Evolutionary conservation across 2,797 vertebrate genomes (phyloP).

Genomic region (Muscicapa striata): DNA sequence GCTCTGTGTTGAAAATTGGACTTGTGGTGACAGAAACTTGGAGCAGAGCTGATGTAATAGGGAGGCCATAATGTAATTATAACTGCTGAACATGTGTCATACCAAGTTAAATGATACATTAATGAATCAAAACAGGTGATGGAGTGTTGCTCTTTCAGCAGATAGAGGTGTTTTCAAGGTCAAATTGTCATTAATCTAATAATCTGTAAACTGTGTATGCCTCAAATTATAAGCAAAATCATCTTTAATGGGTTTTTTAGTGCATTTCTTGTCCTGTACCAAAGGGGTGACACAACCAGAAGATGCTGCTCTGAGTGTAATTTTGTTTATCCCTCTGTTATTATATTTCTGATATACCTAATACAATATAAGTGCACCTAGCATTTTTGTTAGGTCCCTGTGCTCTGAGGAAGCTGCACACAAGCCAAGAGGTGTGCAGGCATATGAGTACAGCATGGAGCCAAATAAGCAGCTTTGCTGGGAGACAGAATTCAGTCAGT

Average conservation of each 20-base stretch:
- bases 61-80: constrained; percentile 82
- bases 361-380: background rate
- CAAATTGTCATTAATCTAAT: constrained; percentile 81
- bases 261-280: constrained; percentile 17
- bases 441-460: background rate
- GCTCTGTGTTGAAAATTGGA: constrained; percentile 81
- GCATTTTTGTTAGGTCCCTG: background rate
- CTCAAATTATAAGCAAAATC: constrained; percentile 74
- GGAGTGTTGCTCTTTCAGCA: constrained; percentile 78
- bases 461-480: background rate
- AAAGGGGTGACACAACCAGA: background rate
- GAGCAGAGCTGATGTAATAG: constrained; percentile 81
- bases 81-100: constrained; percentile 82
- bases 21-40: constrained; percentile 83
- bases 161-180: constrained; percentile 82
- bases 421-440: background rate
- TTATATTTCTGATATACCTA: background rate
- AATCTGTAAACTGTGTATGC: constrained; percentile 77
- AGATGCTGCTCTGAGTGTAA: background rate
- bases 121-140: constrained; percentile 84
- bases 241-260: constrained; percentile 32
- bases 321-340: constrained; percentile 50
- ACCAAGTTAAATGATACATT: constrained; percentile 82
- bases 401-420: background rate
- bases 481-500: background rate